phyloP scores from a whole-genome alignment of 2,113 vertebrate genomes.

The Eulacestoma nigropectus region DNA sequence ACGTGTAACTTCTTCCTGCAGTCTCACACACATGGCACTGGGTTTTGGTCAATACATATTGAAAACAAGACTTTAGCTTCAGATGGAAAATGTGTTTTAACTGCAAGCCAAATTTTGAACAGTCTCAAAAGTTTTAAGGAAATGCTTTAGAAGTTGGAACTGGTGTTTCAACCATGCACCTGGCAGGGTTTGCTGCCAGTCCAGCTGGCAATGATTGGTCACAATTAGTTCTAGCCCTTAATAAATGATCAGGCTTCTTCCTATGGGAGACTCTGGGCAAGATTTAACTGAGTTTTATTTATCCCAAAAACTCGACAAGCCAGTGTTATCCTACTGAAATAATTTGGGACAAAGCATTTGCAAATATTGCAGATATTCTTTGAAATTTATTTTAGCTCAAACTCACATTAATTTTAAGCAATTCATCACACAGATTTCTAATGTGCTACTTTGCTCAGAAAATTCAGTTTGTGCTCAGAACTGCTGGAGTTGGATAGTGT shows the following conservation, averaged over 20 bases:
- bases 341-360: neutral
- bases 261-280: neutral
- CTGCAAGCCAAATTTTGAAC: neutral
- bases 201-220: accelerated
- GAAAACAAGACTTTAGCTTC: neutral
- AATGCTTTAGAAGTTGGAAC: neutral
- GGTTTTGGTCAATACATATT: neutral
- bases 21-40: neutral
- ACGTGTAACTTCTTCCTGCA: neutral
- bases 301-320: neutral
- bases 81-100: neutral
- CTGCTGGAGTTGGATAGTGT: neutral
- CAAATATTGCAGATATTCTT: neutral
- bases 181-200: neutral
- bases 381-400: neutral
- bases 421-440: neutral
- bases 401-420: neutral
- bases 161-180: accelerated
- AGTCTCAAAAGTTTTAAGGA: neutral
- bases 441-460: neutral
- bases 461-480: neutral
- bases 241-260: neutral
- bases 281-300: neutral
- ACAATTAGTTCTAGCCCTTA: neutral
- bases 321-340: accelerated